Evolutionary conservation across 2,113 vertebrate genomes (phyloP).

Genomic region (Notothenia rossii): DNA sequence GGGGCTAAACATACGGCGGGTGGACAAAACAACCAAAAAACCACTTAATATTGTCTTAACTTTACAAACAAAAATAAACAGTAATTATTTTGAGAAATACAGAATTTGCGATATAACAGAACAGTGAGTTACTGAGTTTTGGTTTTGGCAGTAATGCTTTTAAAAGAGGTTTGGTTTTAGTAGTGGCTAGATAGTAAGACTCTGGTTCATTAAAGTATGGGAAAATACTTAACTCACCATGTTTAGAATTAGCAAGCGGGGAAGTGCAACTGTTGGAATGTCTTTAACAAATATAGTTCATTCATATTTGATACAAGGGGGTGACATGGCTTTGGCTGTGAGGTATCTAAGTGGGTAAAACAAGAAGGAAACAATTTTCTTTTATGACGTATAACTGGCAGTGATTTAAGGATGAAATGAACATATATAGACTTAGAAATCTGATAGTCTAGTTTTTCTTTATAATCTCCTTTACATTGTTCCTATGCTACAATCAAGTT

Average conservation of each 20-base stretch:
- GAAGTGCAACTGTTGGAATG: neutral
- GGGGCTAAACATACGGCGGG: neutral
- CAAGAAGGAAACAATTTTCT: too few relatives aligned
- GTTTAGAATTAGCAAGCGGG: neutral
- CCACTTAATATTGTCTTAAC: neutral
- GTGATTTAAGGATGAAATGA: neutral
- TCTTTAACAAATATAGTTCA: neutral
- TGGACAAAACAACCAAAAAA: neutral
- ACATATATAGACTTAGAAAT: too few relatives aligned
- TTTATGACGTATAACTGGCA: too few relatives aligned
- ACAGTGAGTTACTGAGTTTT: too few relatives aligned
- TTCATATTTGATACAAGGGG: neutral
- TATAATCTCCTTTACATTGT: neutral
- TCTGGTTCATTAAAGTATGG: neutral
- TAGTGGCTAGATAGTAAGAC: neutral
- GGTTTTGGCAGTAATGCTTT: neutral
- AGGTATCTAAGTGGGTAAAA: too few relatives aligned
- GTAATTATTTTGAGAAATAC: too few relatives aligned
- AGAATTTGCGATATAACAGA: too few relatives aligned
- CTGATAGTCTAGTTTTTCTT: neutral
- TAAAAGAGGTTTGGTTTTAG: neutral
- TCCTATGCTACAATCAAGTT: neutral
- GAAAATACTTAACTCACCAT: conserved; percentile 14
- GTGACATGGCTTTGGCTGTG: too few relatives aligned
- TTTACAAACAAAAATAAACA: too few relatives aligned